Evolutionary conservation across 2,797 vertebrate genomes (phyloP).

Genomic region (Champsocephalus gunnari): DNA sequence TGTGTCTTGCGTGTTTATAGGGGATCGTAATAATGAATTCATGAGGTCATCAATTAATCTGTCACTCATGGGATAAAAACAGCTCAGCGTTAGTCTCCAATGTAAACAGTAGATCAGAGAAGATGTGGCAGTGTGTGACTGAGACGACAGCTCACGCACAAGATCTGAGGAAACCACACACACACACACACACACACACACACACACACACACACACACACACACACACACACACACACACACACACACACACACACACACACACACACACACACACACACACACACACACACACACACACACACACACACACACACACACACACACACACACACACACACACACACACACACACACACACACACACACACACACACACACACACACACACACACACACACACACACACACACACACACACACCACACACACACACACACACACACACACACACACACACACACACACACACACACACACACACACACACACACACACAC

Average conservation of each 20-base stretch:
- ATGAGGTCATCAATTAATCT: constrained; percentile 72
- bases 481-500: constrained; percentile 60
- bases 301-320: constrained; percentile 56
- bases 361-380: constrained; percentile 57
- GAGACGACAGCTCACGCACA: constrained; percentile 39
- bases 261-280: constrained; percentile 52
- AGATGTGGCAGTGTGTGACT: constrained; percentile 24
- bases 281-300: constrained; percentile 20
- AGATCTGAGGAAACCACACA: constrained; percentile 14
- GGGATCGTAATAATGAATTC: constrained; percentile 64
- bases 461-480: constrained; percentile 61
- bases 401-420: constrained; percentile 57
- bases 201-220: background rate
- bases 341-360: constrained; percentile 57
- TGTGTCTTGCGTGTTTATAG: constrained; percentile 38
- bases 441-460: constrained; percentile 57
- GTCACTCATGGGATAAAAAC: constrained; percentile 59
- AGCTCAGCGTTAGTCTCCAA: constrained; percentile 49
- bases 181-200: too few relatives aligned
- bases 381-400: constrained; percentile 62
- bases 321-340: constrained; percentile 58
- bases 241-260: constrained; percentile 58
- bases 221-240: constrained; percentile 59
- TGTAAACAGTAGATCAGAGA: constrained; percentile 55
- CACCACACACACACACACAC: constrained; percentile 59